Conservation (phyloP, 2,113 vertebrate genomes). For the Notechis scutatus region DNA sequence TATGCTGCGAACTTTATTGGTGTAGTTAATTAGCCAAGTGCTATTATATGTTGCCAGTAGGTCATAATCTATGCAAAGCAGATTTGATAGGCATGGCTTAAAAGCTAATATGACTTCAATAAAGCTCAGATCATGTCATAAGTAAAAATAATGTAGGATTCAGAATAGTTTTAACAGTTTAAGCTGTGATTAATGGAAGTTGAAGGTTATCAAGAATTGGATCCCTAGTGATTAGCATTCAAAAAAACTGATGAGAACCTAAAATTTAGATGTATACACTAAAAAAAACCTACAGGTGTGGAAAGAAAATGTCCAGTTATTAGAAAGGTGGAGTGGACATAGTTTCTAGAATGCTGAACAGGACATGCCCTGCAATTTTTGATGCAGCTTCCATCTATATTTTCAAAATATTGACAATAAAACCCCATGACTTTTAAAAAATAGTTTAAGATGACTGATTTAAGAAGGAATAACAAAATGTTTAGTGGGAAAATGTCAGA, state of each 20-base stretch:
- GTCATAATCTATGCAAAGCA: neutral
- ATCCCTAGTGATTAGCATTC: neutral
- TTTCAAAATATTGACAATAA: conserved; percentile 10
- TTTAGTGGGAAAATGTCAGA: neutral
- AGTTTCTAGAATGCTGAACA: neutral
- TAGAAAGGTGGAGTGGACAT: neutral
- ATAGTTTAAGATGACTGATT: accelerated
- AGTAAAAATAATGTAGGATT: neutral
- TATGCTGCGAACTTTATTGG: neutral
- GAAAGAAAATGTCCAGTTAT: neutral
- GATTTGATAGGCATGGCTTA: neutral
- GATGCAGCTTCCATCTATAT: neutral
- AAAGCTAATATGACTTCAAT: neutral
- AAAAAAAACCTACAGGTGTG: neutral
- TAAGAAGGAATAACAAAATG: neutral
- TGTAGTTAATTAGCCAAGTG: neutral
- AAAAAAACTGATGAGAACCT: neutral
- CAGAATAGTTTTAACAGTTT: no score
- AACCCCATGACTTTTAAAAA: neutral
- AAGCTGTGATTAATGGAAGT: neutral
- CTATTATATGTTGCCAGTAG: neutral
- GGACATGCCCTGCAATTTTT: neutral
- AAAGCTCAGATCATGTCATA: neutral
- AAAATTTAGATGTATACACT: neutral
- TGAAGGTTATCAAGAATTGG: neutral